phyloP scores from a whole-genome alignment of 2,113 vertebrate species.

The Sclerurus mexicanus region DNA sequence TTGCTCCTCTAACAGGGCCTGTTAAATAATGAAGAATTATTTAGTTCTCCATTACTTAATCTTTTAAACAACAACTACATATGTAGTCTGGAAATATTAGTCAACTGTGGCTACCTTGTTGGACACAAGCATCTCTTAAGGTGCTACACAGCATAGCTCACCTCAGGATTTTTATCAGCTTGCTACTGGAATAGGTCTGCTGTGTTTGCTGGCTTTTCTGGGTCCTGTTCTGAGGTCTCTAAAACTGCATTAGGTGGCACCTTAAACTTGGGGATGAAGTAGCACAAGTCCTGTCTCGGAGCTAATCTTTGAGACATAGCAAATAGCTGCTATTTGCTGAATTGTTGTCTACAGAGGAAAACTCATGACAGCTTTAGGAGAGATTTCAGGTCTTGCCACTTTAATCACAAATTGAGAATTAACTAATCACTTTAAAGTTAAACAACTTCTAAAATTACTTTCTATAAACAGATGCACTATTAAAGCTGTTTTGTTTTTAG shows the following conservation, averaged over 20 bases:
- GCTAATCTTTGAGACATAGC: background rate
- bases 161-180: background rate
- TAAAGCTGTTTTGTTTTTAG: conserved; percentile 49
- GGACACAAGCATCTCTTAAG: background rate
- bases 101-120: background rate
- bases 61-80: background rate
- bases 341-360: background rate
- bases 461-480: conserved; percentile 39
- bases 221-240: background rate
- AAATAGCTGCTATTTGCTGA: background rate
- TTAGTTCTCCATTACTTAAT: background rate
- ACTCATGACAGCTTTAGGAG: background rate
- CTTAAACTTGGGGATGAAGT: background rate
- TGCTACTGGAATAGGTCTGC: background rate
- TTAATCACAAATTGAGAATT: conserved; percentile 31
- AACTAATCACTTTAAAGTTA: conserved; percentile 47
- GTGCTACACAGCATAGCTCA: background rate
- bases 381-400: background rate
- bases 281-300: background rate
- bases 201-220: background rate
- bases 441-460: conserved; percentile 55
- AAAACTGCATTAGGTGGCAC: background rate
- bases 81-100: background rate
- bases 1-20: background rate
- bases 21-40: background rate